These are phyloP conservation scores for Phragmatobia fuliginosa DNA, from an alignment of 2,888 invertebrate species.

Conservation along the genomic window DNA sequence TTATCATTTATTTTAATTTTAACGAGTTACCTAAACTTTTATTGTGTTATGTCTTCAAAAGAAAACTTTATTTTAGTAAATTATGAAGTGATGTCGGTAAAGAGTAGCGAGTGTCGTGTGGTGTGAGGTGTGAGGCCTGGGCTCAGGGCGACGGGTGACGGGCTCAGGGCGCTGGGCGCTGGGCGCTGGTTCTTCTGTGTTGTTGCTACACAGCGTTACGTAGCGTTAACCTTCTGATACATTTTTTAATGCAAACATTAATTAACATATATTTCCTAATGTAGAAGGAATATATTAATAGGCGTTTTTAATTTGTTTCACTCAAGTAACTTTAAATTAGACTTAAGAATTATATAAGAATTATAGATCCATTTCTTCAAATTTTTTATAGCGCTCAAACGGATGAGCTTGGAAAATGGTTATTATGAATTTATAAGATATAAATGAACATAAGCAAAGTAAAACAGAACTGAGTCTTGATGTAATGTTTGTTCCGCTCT, in stretches of 20 bases:
- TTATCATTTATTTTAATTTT: neutral
- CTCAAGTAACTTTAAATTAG: neutral
- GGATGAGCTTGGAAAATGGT: too few relatives aligned
- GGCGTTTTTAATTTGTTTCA: neutral
- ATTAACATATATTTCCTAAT: neutral
- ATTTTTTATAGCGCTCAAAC: too few relatives aligned
- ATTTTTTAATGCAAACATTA: neutral
- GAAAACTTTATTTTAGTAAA: too few relatives aligned
- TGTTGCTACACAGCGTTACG: neutral
- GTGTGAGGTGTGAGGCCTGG: neutral
- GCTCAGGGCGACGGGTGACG: neutral
- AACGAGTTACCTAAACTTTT: neutral
- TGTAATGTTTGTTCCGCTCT: neutral
- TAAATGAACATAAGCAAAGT: neutral
- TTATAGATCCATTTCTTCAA: neutral
- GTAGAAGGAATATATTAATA: neutral
- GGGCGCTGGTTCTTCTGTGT: neutral
- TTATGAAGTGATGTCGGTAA: too few relatives aligned
- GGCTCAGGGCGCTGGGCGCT: neutral
- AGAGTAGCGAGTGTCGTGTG: neutral
- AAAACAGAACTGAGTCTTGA: neutral
- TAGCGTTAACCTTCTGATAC: slow-evolving; percentile 10
- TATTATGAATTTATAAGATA: neutral
- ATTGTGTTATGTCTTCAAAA: too few relatives aligned
- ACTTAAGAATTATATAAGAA: neutral